Evolutionary conservation across 2,888 invertebrate genomes (phyloP).

Genomic region (Auanema freiburgensis): DNA sequence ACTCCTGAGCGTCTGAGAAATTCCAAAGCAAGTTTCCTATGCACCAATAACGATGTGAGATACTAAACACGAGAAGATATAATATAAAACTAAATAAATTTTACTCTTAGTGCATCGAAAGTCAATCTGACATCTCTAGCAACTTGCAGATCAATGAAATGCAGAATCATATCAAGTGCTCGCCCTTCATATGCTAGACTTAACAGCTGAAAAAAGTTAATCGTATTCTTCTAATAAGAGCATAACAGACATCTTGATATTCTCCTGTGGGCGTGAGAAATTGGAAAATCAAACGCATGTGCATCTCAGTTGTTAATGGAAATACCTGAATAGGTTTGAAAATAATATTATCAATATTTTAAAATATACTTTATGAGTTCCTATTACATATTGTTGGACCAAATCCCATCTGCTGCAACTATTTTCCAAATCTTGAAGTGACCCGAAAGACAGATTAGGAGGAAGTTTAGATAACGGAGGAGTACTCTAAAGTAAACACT

Average conservation of each 20-base stretch:
- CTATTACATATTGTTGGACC: slow-evolving; percentile 84
- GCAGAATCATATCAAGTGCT: slow-evolving; percentile 84
- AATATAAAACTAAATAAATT: background rate
- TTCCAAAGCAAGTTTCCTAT: slow-evolving; percentile 96
- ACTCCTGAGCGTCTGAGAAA: slow-evolving; percentile 87
- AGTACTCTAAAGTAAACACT: no score
- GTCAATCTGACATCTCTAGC: slow-evolving; percentile 87
- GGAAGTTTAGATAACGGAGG: no score
- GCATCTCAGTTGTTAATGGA: slow-evolving; percentile 84
- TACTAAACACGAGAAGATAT: slow-evolving; percentile 71
- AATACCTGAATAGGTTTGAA: slow-evolving; percentile 65
- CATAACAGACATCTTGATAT: slow-evolving; percentile 75
- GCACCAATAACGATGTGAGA: slow-evolving; percentile 87
- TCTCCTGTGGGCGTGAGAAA: slow-evolving; percentile 96
- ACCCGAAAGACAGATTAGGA: slow-evolving; percentile 22
- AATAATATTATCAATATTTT: background rate
- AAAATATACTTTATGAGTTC: slow-evolving; percentile 76
- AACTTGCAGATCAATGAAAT: slow-evolving; percentile 84
- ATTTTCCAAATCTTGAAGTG: slow-evolving; percentile 33
- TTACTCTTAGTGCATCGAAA: slow-evolving; percentile 83
- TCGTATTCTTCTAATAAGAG: no score
- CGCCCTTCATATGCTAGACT: slow-evolving; percentile 85
- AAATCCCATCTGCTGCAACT: slow-evolving; percentile 80
- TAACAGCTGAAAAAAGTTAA: slow-evolving; percentile 77
- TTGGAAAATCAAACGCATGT: slow-evolving; percentile 87